phyloP scores from a whole-genome alignment of 2,888 invertebrate species.

The Tetragonisca angustula region DNA sequence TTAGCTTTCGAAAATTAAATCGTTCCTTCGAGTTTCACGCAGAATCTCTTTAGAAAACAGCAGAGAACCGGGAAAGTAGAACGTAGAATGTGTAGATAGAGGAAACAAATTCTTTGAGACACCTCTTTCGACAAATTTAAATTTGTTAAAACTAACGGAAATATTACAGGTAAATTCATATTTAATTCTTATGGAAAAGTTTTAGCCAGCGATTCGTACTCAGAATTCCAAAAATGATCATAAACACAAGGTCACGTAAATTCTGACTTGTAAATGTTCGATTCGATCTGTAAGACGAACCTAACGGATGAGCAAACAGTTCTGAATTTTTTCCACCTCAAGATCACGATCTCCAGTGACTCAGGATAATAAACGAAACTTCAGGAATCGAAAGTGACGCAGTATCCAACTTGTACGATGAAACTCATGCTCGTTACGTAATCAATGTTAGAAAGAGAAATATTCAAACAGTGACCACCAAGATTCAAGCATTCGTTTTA shows the following conservation, averaged over 20 bases:
- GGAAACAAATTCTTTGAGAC: too few relatives aligned
- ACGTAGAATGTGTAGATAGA: neutral
- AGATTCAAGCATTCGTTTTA: neutral
- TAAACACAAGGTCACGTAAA: neutral
- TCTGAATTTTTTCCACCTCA: neutral
- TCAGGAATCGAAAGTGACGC: neutral
- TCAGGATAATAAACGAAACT: neutral
- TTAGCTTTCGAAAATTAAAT: neutral
- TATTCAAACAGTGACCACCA: neutral
- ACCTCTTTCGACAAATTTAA: too few relatives aligned
- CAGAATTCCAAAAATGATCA: neutral
- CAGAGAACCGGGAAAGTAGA: neutral
- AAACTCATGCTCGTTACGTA: conserved; percentile 1
- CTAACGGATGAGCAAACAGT: neutral
- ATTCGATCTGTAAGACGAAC: neutral
- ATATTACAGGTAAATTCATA: too few relatives aligned
- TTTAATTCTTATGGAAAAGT: too few relatives aligned
- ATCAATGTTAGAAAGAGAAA: neutral
- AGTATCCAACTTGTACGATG: neutral
- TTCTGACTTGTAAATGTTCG: neutral
- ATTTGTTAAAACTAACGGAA: too few relatives aligned
- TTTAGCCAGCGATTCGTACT: neutral
- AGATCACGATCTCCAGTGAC: neutral
- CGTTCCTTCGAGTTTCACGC: neutral
- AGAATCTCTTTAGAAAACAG: neutral